Evolutionary conservation across 1,140 invertebrate species (phyloP), one percentile per base, ranked within the genome.

Genomic region (Diachasmimorpha longicaudata): DNA sequence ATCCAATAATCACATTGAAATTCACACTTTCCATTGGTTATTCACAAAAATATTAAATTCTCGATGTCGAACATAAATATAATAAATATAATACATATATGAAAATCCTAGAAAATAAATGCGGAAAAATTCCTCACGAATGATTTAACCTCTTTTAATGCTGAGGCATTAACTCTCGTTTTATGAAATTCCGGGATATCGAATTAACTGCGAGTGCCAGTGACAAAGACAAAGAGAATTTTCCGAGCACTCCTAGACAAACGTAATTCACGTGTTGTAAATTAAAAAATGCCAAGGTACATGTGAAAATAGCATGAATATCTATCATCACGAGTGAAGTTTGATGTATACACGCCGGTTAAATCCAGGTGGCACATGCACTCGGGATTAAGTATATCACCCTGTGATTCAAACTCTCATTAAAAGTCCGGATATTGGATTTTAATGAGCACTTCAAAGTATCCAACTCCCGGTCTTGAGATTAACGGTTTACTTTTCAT

Each of bases 401-500:
- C 25, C 66, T 11, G 21, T 46, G 58, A 72, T 39, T 72, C 25
- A 16, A 72, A 71, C 31, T 36, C 66, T 77, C 75, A 77, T 77
- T 77, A 77, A 77, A 72, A 77, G 58, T 72, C 70, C 58, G 42
- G 75, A 77, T 77, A 77, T 77, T 77, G 75, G 75, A 72, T 77
- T 77, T 77, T 77, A 77, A 77, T 77, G 75, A 72, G 63, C 36
- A 77, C 75, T 77, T 72, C 25, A 77, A 77, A 77, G 70, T 72
- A 77, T 25, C 48, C 48, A 55, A 55, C 48, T 68, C 31, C 66
- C 19, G 66, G 66, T 77, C 75, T 77, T 77, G 75, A 77, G 66
- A 73, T 77, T 77, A 77, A 77, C 75, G 70, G 67, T 77, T 77
- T 77, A 77, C 75, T 77, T 73, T 73, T 77, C 75, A 77, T 77